Conservation (phyloP, 30 jellyfish, hydroid and myxozoan species). For the Mastigias papua region DNA sequence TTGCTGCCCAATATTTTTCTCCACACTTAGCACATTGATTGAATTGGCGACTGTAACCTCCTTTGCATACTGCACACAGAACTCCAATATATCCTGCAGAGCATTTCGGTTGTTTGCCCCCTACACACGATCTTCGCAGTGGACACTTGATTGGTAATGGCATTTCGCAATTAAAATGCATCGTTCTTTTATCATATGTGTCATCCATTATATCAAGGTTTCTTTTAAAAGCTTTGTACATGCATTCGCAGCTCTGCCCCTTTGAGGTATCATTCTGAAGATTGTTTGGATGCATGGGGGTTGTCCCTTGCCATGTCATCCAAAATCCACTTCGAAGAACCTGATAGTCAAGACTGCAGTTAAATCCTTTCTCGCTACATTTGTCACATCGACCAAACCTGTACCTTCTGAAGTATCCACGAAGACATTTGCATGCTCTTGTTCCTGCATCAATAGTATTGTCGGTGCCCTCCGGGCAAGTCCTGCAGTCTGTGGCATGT, state of each 20-base stretch:
- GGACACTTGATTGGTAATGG: conserved; percentile 69
- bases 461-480: conserved; percentile 72
- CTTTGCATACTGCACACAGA: conserved; percentile 60
- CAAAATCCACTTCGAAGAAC: conserved; percentile 39
- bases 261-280: not conserved
- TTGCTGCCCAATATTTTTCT: not conserved
- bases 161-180: not conserved
- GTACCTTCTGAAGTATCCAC: conserved; percentile 48
- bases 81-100: conserved; percentile 51
- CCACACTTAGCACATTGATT: conserved; percentile 54
- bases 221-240: conserved; percentile 2
- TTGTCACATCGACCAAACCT: conserved; percentile 66
- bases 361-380: conserved; percentile 44
- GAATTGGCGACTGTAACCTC: conserved; percentile 47
- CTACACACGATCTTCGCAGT: conserved; percentile 60
- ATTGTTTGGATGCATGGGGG: not conserved
- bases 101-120: conserved; percentile 55
- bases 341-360: conserved; percentile 35
- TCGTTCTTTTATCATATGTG: conserved; percentile 26
- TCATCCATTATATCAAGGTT: conserved; percentile 32
- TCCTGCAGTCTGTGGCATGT: conserved; percentile 49
- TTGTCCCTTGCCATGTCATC: conserved; percentile 44
- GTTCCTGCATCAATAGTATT: conserved; percentile 32
- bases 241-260: not conserved
- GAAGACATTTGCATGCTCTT: conserved; percentile 61